Base-by-base conservation (phyloP, 2,888 invertebrate genomes). In the Spialia ferax region DNA sequence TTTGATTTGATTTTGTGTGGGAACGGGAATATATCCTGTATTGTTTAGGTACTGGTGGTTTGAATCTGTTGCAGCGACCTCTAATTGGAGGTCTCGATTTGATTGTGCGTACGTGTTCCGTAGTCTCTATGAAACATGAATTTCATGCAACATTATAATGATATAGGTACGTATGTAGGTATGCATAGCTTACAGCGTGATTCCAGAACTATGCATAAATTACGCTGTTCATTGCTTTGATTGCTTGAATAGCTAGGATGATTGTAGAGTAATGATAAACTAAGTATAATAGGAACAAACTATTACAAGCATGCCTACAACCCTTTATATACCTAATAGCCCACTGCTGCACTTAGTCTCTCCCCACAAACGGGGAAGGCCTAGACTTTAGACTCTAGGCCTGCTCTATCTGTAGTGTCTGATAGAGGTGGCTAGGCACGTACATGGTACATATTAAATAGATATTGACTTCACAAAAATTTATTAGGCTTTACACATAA, bases 1-100 rank as follows among this genome's bases (percentile, higher is more conserved):
- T 70, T 67, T 62, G 55, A 69, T 69, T 70, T 69, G 42, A 63
- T 29, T 26, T 60, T 35, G 48, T 42, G 29, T 48, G 29, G 60
- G 26, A 45, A 20, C 55, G 29, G 22, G 10, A 20, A 48, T 48
- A 45, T 8, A 35, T 62, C 32, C 13, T 50, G 29, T 42, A 55
- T 54, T 20, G 38, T 42, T 18, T 55, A 54, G 26, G 38, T 7
- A 15, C 0, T n/a, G n/a, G n/a, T n/a, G 0, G 2, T 45, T 23
- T 38, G 20, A 50, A 26, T 26, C 23, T 45, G 26, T 23, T 23
- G 59, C 26, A 23, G 45, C 18, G 11, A 48, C 26, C 20, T 23
- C 26, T 60, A 20, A 48, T 48, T 45, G 15, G 45, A 29, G 13
- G 18, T 60, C 26, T 23, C 59, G 54, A 6, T 54, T 26, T n/a